Base-by-base conservation (phyloP, 1,140 invertebrate genomes). In the Drosophila aff. region DNA sequence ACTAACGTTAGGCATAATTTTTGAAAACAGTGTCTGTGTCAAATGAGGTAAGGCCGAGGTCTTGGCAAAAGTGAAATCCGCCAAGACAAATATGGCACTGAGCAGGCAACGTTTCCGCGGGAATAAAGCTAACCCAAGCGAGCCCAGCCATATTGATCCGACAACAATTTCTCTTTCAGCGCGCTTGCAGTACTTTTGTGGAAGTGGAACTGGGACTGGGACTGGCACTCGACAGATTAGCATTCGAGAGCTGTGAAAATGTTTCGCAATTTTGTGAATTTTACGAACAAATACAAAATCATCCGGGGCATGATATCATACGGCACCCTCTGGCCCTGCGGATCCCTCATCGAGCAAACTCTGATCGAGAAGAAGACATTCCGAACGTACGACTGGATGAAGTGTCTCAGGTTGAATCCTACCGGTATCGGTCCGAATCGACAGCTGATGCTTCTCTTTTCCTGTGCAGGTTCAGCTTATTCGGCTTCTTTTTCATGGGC, bases 241-340 rank as follows among this genome's bases (percentile, higher is more conserved):
- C 62, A 60, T 73, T 52, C 57, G 41, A 66, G 28, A 59, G 47
- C 71, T 55, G 53, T 52, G 41, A 89, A 83, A 75, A 89, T 92
- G 83, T 82, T 92, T 53, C 91, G 85, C 26, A 91, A 76, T 59
- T 72, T 92, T 8, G 43, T 91, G 13, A 82, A 89, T 76, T 90
- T 92, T 47, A 85, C 90, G 75, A 82, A 79, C 59, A 87, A 92
- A 79, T 93, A 94, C 67, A 94, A 95, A 11, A 91, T 96, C 6
- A 92, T 94, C 7, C 90, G 95, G 47, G 95, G 95, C 53, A 95
- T 96, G 95, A 92, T 93, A 31, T 94, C 95, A 10, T 96, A 96
- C 73, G 92, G 94, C 6, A 81, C 95, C 2, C 94, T 95, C 52
- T 96, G 95, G 95, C 95, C 95, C 16, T 90, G 93, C 15, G 95